Conservation (phyloP, 2,888 invertebrate species). For the Erebia ligea region DNA sequence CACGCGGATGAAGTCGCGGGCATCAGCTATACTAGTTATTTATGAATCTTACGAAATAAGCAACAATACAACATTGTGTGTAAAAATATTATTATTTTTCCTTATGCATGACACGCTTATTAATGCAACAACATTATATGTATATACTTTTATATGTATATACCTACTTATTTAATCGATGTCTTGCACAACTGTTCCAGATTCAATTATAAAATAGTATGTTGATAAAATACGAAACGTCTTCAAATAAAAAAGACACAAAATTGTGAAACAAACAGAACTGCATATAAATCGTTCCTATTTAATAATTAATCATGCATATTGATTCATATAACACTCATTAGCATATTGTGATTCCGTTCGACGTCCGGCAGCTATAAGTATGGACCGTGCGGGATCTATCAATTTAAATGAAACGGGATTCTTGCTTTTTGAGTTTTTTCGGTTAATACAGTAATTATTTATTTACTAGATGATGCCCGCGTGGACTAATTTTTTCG, state of each 20-base stretch:
- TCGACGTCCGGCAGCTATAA: neutral
- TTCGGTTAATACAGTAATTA: neutral
- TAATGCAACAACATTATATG: neutral
- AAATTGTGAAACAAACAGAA: neutral
- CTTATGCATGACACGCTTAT: slow-evolving; percentile 9
- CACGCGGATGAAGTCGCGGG: no score
- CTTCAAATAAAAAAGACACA: neutral
- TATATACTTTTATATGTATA: no score
- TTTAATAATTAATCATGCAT: slow-evolving; percentile 7
- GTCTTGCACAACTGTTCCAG: no score
- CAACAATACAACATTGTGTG: slow-evolving; percentile 1
- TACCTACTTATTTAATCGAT: no score
- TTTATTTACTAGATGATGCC: neutral
- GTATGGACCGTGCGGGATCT: neutral
- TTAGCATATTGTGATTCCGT: slow-evolving; percentile 9
- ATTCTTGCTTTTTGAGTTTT: neutral
- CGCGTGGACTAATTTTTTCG: no score
- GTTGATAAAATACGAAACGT: neutral
- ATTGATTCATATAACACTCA: slow-evolving; percentile 15
- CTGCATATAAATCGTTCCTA: neutral
- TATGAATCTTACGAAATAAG: neutral
- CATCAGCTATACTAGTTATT: no score
- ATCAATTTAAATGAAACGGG: neutral
- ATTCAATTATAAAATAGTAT: neutral
- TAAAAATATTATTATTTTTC: slow-evolving; percentile 6